Conservation (phyloP, 2,797 vertebrate species). For the Pitangus sulphuratus region DNA sequence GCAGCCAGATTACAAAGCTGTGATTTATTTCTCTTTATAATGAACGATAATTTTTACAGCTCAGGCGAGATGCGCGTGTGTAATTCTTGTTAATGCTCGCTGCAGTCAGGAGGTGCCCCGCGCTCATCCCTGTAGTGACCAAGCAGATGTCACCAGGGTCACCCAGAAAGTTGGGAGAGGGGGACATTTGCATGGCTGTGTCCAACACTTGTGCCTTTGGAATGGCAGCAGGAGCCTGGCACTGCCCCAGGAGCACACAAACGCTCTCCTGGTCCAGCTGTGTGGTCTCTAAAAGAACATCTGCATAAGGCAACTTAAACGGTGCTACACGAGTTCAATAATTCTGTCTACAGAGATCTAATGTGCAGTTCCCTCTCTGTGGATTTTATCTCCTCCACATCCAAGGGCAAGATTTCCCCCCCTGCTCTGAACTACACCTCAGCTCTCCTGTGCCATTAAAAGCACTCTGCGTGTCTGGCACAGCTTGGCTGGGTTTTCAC, state of each 20-base stretch:
- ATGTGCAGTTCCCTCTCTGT: accelerated
- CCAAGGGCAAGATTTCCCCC: neutral
- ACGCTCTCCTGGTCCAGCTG: neutral
- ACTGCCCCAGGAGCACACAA: neutral
- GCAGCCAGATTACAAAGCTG: neutral
- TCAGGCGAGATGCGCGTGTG: neutral
- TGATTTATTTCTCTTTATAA: neutral
- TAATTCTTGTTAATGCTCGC: neutral
- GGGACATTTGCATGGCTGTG: accelerated
- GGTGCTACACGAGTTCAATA: accelerated
- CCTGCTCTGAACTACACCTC: neutral
- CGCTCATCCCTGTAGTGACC: accelerated
- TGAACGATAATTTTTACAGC: neutral
- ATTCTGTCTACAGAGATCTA: neutral
- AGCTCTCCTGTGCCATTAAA: neutral
- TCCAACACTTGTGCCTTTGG: accelerated
- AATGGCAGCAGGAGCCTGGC: neutral
- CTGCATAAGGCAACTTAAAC: neutral
- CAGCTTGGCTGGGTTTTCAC: neutral
- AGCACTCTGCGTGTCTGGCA: neutral
- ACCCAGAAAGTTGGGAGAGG: neutral
- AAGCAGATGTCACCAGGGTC: neutral
- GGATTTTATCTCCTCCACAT: neutral
- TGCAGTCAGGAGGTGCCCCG: neutral
- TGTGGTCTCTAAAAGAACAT: neutral